phyloP scores from a whole-genome alignment of 1,140 invertebrate species.

The Drosophila funebris region DNA sequence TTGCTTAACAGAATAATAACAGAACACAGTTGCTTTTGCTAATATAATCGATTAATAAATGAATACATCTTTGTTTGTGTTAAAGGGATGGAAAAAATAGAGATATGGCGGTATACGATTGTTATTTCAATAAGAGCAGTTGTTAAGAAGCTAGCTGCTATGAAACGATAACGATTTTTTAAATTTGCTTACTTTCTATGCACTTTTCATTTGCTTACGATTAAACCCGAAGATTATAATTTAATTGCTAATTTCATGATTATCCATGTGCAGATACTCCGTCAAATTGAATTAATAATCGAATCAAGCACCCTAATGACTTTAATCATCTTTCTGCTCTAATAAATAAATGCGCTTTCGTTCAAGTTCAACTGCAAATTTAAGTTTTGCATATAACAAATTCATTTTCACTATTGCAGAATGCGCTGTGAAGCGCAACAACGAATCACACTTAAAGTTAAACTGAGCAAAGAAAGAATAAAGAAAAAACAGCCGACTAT shows the following conservation, averaged over 20 bases:
- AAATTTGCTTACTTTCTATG: neutral
- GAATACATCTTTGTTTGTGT: neutral
- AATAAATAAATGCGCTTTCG: conserved; percentile 20
- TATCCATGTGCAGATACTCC: too few relatives aligned
- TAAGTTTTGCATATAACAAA: conserved; percentile 11
- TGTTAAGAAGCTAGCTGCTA: neutral
- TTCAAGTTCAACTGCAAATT: conserved; percentile 24
- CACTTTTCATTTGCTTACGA: too few relatives aligned
- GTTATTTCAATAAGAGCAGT: neutral
- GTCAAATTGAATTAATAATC: neutral
- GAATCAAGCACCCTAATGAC: neutral
- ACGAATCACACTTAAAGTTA: conserved; percentile 63
- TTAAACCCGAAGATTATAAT: neutral
- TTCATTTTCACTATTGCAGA: conserved; percentile 41
- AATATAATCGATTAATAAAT: neutral
- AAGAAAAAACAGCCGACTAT: conserved; percentile 13
- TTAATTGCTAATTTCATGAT: neutral
- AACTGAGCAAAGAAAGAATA: conserved; percentile 40
- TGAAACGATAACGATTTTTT: neutral
- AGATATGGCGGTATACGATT: neutral
- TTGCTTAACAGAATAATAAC: neutral
- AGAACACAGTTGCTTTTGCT: neutral
- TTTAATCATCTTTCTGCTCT: neutral
- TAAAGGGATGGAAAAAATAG: neutral
- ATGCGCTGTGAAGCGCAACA: conserved; percentile 64